Evolutionary conservation across 2,888 invertebrate genomes (phyloP), one percentile per base, ranked within the genome.

Genomic region (Chymomyza caudatula): DNA sequence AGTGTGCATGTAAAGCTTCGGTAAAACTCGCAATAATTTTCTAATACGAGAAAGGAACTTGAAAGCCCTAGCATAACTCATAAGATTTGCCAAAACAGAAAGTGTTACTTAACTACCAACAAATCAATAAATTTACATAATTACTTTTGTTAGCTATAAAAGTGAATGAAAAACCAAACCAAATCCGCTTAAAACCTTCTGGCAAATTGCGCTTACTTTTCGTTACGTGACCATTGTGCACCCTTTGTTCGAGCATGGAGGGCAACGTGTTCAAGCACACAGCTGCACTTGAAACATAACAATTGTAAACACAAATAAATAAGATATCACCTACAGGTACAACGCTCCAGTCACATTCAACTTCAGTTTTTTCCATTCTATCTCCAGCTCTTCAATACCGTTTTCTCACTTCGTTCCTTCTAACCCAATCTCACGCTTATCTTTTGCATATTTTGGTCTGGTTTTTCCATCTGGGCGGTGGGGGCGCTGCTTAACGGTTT

Each of bases 321-420:
- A 52, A 52, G 29, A 37, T 37, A 37, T 37, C 29, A 37, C 67
- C 67, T 68, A 67, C 67, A 67, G 67, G 67, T 67, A 68, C 43
- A 37, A 37, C 29, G 29, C 29, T 37, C 11, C 54, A 47, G 20
- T 17, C 58, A 37, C 8, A 37, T 11, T 3, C 29, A 37, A 37
- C 11, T 11, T 8, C 11, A 3, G 2, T 6, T 20, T 54, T 47
- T 42, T 17, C 23, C 13, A 11, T 19, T 42, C 44, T 6, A 15
- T 44, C 13, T 19, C 20, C 17, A 47, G 23, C 49, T 51, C n/a
- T n/a, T 47, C 13, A 29, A 51, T 37, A 37, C 11, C 29, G 8
- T 37, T 25, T 37, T 37, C 3, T 8, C 29, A 2, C 5, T 37
- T 11, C 11, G 11, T 11, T 11, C 11, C 11, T 37, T 37, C 29